phyloP scores from a whole-genome alignment of 2,888 invertebrate genomes.

The Rhopalosiphum nymphaeae region DNA sequence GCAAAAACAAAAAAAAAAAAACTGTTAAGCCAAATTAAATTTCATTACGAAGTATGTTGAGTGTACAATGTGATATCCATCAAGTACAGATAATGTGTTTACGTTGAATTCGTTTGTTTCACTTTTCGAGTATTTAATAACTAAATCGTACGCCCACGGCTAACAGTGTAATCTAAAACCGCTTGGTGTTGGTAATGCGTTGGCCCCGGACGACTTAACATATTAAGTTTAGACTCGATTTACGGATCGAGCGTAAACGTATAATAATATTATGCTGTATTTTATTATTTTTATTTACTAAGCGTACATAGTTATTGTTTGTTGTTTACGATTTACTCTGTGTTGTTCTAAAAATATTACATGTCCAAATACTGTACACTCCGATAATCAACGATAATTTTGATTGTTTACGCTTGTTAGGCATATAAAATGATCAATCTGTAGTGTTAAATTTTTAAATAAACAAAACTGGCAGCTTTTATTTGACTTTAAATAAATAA shows the following conservation, averaged over 20 bases:
- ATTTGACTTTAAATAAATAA: background rate
- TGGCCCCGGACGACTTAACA: background rate
- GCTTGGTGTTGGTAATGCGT: background rate
- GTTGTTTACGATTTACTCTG: background rate
- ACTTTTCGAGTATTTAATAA: background rate
- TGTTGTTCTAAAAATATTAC: background rate
- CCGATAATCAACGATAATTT: background rate
- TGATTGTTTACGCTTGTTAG: background rate
- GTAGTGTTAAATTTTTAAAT: background rate
- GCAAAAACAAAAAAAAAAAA: background rate
- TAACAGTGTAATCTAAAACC: background rate
- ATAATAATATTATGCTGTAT: background rate
- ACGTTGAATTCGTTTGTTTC: background rate
- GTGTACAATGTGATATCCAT: background rate
- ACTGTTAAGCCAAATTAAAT: background rate
- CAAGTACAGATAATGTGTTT: background rate
- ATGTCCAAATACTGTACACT: background rate
- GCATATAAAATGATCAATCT: background rate
- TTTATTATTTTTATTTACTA: background rate
- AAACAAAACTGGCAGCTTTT: background rate
- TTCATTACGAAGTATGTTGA: background rate
- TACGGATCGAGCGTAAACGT: background rate
- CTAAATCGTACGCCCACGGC: background rate
- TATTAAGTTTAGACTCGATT: background rate
- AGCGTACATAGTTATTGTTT: background rate